phyloP scores from a whole-genome alignment of 1,140 invertebrate species.

The Drosophila chauvacae region DNA sequence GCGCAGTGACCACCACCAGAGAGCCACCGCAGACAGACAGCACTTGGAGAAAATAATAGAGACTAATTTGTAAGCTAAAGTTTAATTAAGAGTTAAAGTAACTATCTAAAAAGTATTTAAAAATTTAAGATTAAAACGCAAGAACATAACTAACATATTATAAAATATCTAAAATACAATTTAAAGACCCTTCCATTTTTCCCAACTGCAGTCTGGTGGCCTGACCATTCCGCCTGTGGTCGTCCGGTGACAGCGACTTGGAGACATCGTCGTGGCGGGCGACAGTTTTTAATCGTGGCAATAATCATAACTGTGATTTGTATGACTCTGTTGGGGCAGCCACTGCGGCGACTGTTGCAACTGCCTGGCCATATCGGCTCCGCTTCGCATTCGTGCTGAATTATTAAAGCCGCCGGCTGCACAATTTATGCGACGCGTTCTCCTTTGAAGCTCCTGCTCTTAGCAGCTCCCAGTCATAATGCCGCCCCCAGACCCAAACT shows the following conservation, averaged over 20 bases:
- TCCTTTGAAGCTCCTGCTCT: slow-evolving; percentile 52
- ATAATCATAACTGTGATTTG: slow-evolving; percentile 84
- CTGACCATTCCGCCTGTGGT: slow-evolving; percentile 30
- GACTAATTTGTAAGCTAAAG: not conserved
- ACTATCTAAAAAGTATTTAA: not conserved
- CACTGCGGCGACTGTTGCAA: slow-evolving; percentile 45
- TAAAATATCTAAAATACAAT: not conserved
- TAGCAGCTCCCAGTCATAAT: slow-evolving; percentile 58
- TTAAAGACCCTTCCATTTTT: not conserved
- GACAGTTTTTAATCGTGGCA: slow-evolving; percentile 82
- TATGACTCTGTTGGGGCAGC: slow-evolving; percentile 73
- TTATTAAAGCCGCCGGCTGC: slow-evolving; percentile 66
- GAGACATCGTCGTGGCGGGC: slow-evolving; percentile 39
- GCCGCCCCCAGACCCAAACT: slow-evolving; percentile 28
- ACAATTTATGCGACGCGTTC: slow-evolving; percentile 75
- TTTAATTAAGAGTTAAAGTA: not conserved
- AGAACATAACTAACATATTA: not conserved
- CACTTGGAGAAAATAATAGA: slow-evolving; percentile 14
- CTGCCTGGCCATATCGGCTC: slow-evolving; percentile 63
- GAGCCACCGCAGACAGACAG: slow-evolving; percentile 10
- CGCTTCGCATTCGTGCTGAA: slow-evolving; percentile 57
- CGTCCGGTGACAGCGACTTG: slow-evolving; percentile 21
- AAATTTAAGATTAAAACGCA: not conserved
- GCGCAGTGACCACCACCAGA: slow-evolving; percentile 71
- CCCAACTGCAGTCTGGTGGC: slow-evolving; percentile 5